Conservation (phyloP, 2,797 vertebrate species). For the Pyrocephalus nanus region DNA sequence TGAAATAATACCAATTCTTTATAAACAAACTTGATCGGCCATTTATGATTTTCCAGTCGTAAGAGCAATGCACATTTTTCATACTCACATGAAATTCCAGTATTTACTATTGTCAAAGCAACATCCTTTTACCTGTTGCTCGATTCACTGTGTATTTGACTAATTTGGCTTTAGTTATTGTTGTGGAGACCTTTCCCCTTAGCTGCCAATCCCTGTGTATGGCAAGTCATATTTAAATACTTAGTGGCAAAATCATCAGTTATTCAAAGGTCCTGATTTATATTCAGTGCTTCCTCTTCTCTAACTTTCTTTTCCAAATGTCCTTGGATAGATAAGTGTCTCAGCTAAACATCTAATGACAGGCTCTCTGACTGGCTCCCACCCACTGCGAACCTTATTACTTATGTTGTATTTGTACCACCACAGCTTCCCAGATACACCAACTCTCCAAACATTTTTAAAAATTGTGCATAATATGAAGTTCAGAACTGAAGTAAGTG, state of each 20-base stretch:
- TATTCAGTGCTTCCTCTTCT: not conserved
- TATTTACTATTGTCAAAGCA: not conserved
- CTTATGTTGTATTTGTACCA: not conserved
- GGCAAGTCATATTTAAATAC: conserved; percentile 1
- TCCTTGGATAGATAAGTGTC: not conserved
- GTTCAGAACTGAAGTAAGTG: not conserved
- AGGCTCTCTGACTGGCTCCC: not conserved
- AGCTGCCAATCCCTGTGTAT: not conserved
- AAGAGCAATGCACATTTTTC: not conserved
- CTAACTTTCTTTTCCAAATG: not conserved
- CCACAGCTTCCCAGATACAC: not conserved
- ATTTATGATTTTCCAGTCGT: not conserved
- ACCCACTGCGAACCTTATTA: not conserved
- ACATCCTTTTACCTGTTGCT: not conserved
- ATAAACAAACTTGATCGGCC: not conserved
- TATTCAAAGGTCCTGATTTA: conserved; percentile 1
- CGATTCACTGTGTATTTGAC: not conserved
- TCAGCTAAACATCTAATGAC: not conserved
- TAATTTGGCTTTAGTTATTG: not conserved
- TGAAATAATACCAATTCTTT: not conserved
- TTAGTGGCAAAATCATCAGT: not conserved
- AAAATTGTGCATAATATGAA: not conserved
- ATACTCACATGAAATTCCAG: not conserved
- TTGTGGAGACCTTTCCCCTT: not conserved
- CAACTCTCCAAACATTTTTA: not conserved